These are phyloP conservation scores for Hippocampus abdominalis DNA, from an alignment of 2,113 vertebrate species.

Conservation along the genomic window DNA sequence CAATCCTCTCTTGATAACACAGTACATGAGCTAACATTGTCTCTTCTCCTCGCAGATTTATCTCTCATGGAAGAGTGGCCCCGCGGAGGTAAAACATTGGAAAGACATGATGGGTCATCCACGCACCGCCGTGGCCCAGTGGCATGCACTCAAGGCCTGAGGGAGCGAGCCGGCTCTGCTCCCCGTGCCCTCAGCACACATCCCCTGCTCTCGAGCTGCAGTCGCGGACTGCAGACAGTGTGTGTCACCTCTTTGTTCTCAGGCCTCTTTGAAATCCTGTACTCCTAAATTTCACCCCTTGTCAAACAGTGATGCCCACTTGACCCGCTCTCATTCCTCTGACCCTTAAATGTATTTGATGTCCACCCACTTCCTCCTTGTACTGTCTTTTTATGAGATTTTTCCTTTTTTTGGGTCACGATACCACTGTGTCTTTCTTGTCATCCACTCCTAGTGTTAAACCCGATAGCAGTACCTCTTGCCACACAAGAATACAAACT, in stretches of 20 bases:
- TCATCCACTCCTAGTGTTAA: conserved; percentile 30
- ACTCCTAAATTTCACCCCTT: conserved; percentile 52
- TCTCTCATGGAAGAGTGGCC: conserved; percentile 98
- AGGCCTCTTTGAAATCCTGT: conserved; percentile 65
- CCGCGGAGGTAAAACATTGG: conserved; percentile 97
- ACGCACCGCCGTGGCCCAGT: conserved; percentile 92
- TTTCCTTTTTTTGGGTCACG: conserved; percentile 7
- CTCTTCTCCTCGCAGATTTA: conserved; percentile 81
- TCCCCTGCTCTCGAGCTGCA: conserved; percentile 27
- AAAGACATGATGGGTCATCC: conserved; percentile 99
- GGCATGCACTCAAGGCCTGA: conserved; percentile 99
- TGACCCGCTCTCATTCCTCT: conserved; percentile 27
- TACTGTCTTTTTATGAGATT: conserved; percentile 29
- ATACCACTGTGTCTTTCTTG: conserved; percentile 22
- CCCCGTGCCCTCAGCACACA: conserved; percentile 42
- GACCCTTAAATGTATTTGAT: conserved; percentile 46
- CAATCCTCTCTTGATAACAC: conserved; percentile 1
- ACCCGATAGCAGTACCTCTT: conserved; percentile 47
- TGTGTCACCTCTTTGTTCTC: conserved; percentile 67
- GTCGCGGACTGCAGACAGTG: conserved; percentile 37
- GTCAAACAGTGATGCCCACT: conserved; percentile 41
- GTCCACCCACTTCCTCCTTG: conserved; percentile 23
- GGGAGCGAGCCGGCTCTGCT: conserved; percentile 41
- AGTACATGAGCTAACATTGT: conserved; percentile 3
- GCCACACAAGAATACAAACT: conserved; percentile 45